phyloP scores from a whole-genome alignment of 2,113 vertebrate genomes.

The Peucedramus taeniatus region DNA sequence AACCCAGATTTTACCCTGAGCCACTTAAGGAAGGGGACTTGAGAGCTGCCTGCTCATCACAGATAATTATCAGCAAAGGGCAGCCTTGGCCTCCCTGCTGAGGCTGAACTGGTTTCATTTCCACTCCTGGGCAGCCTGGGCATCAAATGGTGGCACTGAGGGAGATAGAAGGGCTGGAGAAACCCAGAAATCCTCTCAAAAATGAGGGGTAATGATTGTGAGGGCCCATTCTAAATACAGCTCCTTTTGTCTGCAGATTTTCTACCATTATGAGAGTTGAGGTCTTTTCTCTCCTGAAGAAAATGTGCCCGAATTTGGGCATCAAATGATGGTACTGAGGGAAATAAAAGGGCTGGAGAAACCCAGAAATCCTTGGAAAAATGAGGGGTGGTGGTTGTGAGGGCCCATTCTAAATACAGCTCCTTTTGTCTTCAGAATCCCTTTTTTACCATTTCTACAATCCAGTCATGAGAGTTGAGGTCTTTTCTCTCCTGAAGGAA shows the following conservation, averaged over 20 bases:
- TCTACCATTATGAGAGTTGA: neutral
- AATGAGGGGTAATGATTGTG: neutral
- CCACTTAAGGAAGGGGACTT: neutral
- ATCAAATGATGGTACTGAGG: neutral
- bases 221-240: neutral
- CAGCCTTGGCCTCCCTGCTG: neutral
- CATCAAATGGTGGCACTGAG: neutral
- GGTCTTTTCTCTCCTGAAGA: neutral
- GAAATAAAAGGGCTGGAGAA: neutral
- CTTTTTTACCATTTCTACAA: neutral
- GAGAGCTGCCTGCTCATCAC: neutral
- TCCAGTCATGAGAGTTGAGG: fast-evolving
- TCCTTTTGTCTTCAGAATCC: neutral
- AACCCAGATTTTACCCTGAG: conserved; percentile 42
- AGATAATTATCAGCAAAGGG: neutral
- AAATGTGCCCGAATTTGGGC: neutral
- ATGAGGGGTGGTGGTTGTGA: no score
- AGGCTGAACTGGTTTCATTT: conserved; percentile 41
- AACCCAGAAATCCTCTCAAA: neutral
- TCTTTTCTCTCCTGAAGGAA: neutral
- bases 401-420: neutral
- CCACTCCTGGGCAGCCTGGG: neutral
- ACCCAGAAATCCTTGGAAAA: neutral
- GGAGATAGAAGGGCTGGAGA: neutral
- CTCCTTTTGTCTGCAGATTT: neutral